Conservation (phyloP, 2,888 invertebrate species). For the Metellina segmentata region DNA sequence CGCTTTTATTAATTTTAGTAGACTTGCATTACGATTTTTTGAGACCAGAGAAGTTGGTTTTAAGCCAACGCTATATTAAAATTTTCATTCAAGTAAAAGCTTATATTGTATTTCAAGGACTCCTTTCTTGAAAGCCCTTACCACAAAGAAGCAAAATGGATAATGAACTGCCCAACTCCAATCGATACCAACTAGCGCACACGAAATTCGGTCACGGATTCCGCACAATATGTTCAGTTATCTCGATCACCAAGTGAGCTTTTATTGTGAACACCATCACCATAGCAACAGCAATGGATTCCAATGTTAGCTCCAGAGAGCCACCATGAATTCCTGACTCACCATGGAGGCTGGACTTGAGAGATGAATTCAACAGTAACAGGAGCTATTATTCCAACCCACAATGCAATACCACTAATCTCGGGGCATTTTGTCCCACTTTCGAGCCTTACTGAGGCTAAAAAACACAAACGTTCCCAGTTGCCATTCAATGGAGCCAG, state of each 20-base stretch:
- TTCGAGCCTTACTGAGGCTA: background rate
- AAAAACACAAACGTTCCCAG: background rate
- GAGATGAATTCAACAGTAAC: conserved; percentile 1
- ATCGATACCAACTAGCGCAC: background rate
- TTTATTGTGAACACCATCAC: background rate
- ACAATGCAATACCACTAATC: conserved; percentile 37
- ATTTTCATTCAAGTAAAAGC: background rate
- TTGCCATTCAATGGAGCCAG: conserved; percentile 4
- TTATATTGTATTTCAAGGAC: background rate
- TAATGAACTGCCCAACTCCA: background rate
- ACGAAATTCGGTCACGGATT: too few species aligned
- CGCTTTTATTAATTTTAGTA: too few species aligned
- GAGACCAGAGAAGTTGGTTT: background rate
- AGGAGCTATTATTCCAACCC: conserved; percentile 6
- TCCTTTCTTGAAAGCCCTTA: background rate
- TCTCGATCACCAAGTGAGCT: too few species aligned
- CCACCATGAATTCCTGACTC: background rate
- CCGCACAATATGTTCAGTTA: too few species aligned
- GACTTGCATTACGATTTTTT: too few species aligned
- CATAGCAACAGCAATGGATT: conserved; percentile 18
- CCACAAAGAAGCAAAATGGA: background rate
- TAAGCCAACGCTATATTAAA: background rate
- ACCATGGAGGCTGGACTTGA: background rate
- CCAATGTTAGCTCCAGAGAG: conserved; percentile 4
- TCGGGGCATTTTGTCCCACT: conserved; percentile 20